Conservation (phyloP, 2,113 vertebrate species). For the Ranitomeya variabilis region DNA sequence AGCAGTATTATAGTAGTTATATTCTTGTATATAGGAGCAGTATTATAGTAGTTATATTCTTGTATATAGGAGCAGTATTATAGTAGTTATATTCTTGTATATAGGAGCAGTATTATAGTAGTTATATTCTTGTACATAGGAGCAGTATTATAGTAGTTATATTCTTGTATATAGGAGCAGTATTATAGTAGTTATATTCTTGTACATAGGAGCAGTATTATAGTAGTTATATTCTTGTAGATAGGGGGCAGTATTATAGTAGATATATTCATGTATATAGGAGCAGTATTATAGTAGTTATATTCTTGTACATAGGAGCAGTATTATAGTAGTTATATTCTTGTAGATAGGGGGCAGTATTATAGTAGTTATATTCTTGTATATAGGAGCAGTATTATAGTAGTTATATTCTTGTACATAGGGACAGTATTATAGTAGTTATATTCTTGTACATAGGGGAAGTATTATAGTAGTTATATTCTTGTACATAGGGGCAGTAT, state of each 20-base stretch:
- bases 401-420: not conserved
- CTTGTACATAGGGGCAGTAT: constrained; percentile 2
- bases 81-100: not conserved
- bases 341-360: constrained; percentile 1
- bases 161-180: not conserved
- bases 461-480: not conserved
- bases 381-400: constrained; percentile 1
- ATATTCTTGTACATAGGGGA: not conserved
- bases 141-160: constrained; percentile 6
- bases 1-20: not conserved
- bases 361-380: not conserved
- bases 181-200: not conserved
- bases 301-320: not conserved
- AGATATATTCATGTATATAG: not conserved
- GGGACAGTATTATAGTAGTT: not conserved
- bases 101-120: constrained; percentile 10
- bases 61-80: constrained; percentile 4
- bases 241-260: constrained; percentile 6
- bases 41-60: constrained; percentile 13
- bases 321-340: not conserved
- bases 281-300: constrained; percentile 2
- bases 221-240: not conserved
- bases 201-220: constrained; percentile 6
- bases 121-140: not conserved
- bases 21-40: not conserved